Percentiles rank a stretch among this genome's conserved stretches.
phyloP scores from a whole-genome alignment of 2,797 vertebrate species.

The Chromis chromis region DNA sequence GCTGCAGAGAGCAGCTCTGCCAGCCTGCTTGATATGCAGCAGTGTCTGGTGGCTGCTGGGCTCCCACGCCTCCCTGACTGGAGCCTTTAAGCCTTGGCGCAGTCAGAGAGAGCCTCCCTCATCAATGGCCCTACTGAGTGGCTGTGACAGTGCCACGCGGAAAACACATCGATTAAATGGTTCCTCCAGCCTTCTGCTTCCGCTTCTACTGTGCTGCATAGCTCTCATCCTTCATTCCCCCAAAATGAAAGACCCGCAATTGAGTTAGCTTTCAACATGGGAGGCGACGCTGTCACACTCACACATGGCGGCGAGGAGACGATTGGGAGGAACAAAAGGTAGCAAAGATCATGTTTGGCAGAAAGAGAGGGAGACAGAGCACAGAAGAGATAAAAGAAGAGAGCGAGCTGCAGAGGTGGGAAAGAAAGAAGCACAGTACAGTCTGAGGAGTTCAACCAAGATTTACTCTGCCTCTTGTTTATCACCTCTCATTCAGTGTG shows the following conservation, averaged over 20 bases:
- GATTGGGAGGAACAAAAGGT: slow-evolving; percentile 52
- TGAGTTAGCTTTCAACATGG: slow-evolving; percentile 72
- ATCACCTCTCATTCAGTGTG: slow-evolving; percentile 44
- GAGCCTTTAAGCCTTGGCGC: slow-evolving; percentile 77
- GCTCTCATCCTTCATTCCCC: slow-evolving; percentile 66
- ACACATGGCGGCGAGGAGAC: slow-evolving; percentile 28
- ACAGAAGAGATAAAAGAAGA: slow-evolving; percentile 15
- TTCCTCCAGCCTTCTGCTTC: slow-evolving; percentile 61
- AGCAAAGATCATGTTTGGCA: slow-evolving; percentile 38
- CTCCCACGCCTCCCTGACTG: slow-evolving; percentile 76
- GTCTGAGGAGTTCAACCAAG: slow-evolving; percentile 26
- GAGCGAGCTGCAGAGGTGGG: slow-evolving; percentile 7
- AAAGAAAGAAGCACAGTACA: slow-evolving; percentile 9
- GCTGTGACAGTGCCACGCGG: slow-evolving; percentile 73
- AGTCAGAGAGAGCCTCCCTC: slow-evolving; percentile 73
- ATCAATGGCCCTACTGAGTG: slow-evolving; percentile 81
- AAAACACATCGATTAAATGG: slow-evolving; percentile 80
- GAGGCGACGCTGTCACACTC: slow-evolving; percentile 62
- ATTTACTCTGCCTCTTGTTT: slow-evolving; percentile 45
- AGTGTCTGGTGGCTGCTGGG: slow-evolving; percentile 76
- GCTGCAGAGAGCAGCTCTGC: slow-evolving; percentile 69
- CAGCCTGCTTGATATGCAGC: slow-evolving; percentile 82
- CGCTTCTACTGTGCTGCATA: slow-evolving; percentile 47
- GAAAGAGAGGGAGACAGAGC: slow-evolving; percentile 27
- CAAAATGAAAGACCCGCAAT: slow-evolving; percentile 68